Evolutionary conservation across 2,797 vertebrate species (phyloP).

Genomic region (Platyrinchus mystaceus): DNA sequence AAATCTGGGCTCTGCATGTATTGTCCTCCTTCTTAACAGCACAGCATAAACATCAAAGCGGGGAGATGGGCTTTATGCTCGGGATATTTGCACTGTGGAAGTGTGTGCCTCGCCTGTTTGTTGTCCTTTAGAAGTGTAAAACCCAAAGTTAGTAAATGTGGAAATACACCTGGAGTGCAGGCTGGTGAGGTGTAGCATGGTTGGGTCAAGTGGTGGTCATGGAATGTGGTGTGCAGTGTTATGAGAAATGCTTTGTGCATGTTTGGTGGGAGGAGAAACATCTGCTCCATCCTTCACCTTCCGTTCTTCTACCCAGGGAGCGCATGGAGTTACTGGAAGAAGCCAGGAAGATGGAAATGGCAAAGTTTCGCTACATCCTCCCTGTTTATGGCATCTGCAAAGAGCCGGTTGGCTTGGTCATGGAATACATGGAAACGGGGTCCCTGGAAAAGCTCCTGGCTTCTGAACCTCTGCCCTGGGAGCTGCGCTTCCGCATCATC

Average conservation of each 20-base stretch:
- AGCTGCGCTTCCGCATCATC: conserved; percentile 92
- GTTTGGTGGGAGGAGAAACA: neutral
- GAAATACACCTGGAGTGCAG: neutral
- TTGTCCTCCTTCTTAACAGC: neutral
- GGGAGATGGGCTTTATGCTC: neutral
- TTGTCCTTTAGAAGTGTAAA: neutral
- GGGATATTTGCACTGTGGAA: neutral
- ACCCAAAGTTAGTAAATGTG: neutral
- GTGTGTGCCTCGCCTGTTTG: too few relatives aligned
- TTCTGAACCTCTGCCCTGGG: conserved; percentile 91
- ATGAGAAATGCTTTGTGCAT: neutral
- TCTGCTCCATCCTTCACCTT: neutral
- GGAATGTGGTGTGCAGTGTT: accelerated
- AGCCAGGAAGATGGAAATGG: conserved; percentile 98
- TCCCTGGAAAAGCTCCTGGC: conserved; percentile 93
- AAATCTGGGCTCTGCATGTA: neutral
- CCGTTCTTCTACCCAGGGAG: conserved; percentile 78
- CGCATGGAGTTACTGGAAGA: conserved; percentile 91
- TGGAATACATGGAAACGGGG: conserved; percentile 99
- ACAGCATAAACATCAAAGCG: neutral
- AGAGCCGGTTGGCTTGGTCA: conserved; percentile 92
- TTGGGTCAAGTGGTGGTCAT: neutral
- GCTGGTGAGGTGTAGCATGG: neutral
- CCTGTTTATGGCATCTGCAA: conserved; percentile 96
- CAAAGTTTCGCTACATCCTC: conserved; percentile 95